Conservation (phyloP, 2,888 invertebrate genomes). For the Coleophora flavipennella region DNA sequence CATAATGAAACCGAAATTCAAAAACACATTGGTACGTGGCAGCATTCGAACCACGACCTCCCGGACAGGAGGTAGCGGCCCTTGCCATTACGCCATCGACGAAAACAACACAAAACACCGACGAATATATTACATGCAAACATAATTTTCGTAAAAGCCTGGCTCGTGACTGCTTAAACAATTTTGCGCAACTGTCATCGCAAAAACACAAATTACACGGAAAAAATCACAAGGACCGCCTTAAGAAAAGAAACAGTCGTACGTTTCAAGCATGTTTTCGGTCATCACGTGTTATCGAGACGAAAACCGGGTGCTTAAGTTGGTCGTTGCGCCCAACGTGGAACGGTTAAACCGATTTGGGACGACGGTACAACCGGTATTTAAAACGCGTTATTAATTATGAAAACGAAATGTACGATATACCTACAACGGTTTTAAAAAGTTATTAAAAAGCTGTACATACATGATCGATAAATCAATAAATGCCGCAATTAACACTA, state of each 20-base stretch:
- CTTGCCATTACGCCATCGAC: too few relatives aligned
- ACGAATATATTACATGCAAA: too few relatives aligned
- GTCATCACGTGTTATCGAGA: slow-evolving; percentile 24
- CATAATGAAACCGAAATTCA: too few relatives aligned
- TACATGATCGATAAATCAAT: neutral
- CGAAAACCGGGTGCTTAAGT: slow-evolving; percentile 25
- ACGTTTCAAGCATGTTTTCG: too few relatives aligned
- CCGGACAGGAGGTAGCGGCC: too few relatives aligned
- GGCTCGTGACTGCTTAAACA: too few relatives aligned
- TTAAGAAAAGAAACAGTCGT: neutral
- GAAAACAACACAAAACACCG: too few relatives aligned
- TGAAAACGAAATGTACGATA: slow-evolving; percentile 8
- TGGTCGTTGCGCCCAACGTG: slow-evolving; percentile 25
- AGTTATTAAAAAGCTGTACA: neutral
- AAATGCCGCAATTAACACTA: neutral
- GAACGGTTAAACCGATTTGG: slow-evolving; percentile 34
- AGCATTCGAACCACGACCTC: too few relatives aligned
- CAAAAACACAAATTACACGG: neutral
- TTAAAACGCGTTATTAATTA: slow-evolving; percentile 14
- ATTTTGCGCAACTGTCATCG: too few relatives aligned
- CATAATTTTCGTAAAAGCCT: too few relatives aligned
- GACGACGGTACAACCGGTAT: slow-evolving; percentile 17
- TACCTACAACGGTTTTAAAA: neutral
- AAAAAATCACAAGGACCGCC: neutral
- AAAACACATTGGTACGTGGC: too few relatives aligned